phyloP scores from a whole-genome alignment of 2,797 vertebrate genomes.

The Gephyroberyx darwinii region DNA sequence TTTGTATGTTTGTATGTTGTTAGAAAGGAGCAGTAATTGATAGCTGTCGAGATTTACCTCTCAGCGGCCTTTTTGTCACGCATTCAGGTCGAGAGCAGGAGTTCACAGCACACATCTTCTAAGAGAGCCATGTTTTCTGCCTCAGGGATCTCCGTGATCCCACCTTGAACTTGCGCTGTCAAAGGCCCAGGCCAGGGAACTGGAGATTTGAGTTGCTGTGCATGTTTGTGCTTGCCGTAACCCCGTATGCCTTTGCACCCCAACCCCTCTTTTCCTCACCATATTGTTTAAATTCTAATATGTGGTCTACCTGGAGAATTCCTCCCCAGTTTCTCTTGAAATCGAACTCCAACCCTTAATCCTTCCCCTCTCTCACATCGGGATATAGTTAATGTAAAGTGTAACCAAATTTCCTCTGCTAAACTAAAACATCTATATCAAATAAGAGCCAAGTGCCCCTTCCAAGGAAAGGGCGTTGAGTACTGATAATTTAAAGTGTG shows the following conservation, averaged over 20 bases:
- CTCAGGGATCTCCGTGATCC: slow-evolving; percentile 75
- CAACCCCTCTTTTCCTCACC: slow-evolving; percentile 59
- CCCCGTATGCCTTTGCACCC: slow-evolving; percentile 71
- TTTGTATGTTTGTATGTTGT: slow-evolving; percentile 41
- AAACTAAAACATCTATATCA: slow-evolving; percentile 82
- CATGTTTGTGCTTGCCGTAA: slow-evolving; percentile 80
- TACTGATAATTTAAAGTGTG: slow-evolving; percentile 67
- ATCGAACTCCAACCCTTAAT: slow-evolving; percentile 77
- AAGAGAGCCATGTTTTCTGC: slow-evolving; percentile 63
- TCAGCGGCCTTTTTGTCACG: slow-evolving; percentile 51
- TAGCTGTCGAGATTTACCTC: slow-evolving; percentile 55
- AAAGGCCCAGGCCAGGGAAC: slow-evolving; percentile 66
- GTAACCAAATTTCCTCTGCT: slow-evolving; percentile 84
- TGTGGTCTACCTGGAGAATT: slow-evolving; percentile 77
- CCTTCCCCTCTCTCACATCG: slow-evolving; percentile 77
- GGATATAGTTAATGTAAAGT: slow-evolving; percentile 82
- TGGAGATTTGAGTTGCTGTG: slow-evolving; percentile 68
- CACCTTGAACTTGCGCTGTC: slow-evolving; percentile 82
- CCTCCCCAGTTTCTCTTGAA: slow-evolving; percentile 76
- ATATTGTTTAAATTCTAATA: slow-evolving; percentile 82
- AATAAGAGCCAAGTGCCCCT: slow-evolving; percentile 73
- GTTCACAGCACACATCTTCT: slow-evolving; percentile 66
- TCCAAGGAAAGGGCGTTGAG: slow-evolving; percentile 65
- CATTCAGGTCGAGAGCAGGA: slow-evolving; percentile 39
- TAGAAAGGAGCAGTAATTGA: slow-evolving; percentile 52